Evolutionary conservation across 2,888 invertebrate genomes (phyloP).

Genomic region (Chorisops tibialis): DNA sequence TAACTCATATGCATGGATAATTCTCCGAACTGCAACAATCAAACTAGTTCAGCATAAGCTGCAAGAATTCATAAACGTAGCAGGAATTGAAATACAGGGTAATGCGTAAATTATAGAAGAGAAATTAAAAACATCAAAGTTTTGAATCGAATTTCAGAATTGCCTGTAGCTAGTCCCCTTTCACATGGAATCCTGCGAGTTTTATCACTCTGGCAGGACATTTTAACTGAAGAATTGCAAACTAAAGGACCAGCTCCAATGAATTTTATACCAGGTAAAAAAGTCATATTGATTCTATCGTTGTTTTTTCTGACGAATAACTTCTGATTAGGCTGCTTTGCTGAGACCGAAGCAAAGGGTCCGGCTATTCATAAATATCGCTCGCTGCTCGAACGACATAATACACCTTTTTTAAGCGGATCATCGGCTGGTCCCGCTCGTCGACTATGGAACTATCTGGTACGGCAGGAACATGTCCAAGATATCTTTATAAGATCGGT

Average conservation of each 20-base stretch:
- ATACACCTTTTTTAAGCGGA: conserved; percentile 86
- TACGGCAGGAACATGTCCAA: conserved; percentile 88
- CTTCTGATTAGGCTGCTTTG: conserved; percentile 65
- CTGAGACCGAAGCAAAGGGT: conserved; percentile 70
- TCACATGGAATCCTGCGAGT: conserved; percentile 85
- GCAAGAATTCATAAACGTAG: conserved; percentile 80
- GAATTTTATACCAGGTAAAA: conserved; percentile 74
- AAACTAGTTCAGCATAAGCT: conserved; percentile 80
- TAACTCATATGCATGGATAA: conserved; percentile 92
- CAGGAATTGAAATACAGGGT: conserved; percentile 89
- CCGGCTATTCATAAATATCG: conserved; percentile 91
- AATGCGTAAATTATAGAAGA: conserved; percentile 23
- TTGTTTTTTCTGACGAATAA: too few species aligned
- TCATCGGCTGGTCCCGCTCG: conserved; percentile 71
- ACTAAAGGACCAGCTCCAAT: conserved; percentile 72
- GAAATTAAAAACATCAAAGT: neutral
- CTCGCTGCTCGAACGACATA: conserved; percentile 84
- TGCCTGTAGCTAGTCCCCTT: conserved; percentile 90
- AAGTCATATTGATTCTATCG: too few species aligned
- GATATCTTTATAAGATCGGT: conserved; percentile 94
- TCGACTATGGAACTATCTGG: conserved; percentile 89
- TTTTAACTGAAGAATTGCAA: conserved; percentile 73
- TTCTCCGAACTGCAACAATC: conserved; percentile 85
- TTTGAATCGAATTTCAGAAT: conserved; percentile 58
- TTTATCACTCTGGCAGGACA: conserved; percentile 86